Evolutionary conservation across 1,140 invertebrate species (phyloP), one percentile per base, ranked within the genome.

Genomic region (Drosophila nannoptera): DNA sequence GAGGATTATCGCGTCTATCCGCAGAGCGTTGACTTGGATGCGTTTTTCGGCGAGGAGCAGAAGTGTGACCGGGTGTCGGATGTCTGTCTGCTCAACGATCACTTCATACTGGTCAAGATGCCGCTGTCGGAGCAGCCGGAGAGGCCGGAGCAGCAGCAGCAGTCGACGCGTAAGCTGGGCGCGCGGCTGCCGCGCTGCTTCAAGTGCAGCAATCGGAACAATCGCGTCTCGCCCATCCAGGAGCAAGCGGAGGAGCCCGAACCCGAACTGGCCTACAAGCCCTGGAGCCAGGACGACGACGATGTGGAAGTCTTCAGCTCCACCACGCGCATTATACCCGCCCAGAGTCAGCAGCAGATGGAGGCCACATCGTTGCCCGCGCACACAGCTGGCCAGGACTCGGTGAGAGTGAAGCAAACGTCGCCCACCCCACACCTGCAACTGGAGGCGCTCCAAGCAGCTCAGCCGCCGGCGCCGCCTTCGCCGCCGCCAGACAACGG

Each of bases 71-170:
- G 74, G 40, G 78, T 88, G 0, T 87, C 87, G 29, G 87, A 88
- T 73, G 74, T 88, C 9, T 88, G 87, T 48, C 61, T 88, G 45
- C 73, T 88, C 14, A 88, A 88, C 63, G 87, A 88, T 72, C 83
- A 88, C 63, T 88, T 77, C 16, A 88, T 88, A 36, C 69, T 88
- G 65, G 87, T 88, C 9, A 87, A 88, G 74, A 87, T 88, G 75
- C 87, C 87, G 8, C 14, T 49, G 5, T 8, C 40, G 14, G 12
- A 61, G 16, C 12, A 7, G 16, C 2, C n/a, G 22, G 7, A 68
- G 16, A 4, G 4, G n/a, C 0, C 8, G 16, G 6, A 9, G 4
- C 35, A 59, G 7, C n/a, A 50, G 35, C 31, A 32, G 1, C 52
- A 36, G 7, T 5, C n/a, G 7, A n/a, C 56, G 9, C 53, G 33